Conservation (phyloP, 2,888 invertebrate genomes). For the Steinernema carpocapsae region DNA sequence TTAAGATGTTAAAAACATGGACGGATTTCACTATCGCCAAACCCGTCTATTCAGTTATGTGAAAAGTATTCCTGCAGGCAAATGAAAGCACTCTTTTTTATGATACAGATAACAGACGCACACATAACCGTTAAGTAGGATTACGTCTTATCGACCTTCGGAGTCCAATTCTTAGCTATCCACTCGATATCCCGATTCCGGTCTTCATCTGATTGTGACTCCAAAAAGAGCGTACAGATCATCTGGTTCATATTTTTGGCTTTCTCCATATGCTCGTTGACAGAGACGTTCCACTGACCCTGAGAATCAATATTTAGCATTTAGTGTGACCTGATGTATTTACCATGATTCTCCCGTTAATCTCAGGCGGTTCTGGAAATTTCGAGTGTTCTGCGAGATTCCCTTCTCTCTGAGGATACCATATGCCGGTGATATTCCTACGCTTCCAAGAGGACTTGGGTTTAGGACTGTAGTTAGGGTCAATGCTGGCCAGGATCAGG, state of each 20-base stretch:
- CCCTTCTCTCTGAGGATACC: constrained; percentile 1
- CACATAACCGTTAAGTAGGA: no score
- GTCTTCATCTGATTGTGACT: background rate
- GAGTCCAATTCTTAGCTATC: constrained; percentile 12
- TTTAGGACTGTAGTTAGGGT: background rate
- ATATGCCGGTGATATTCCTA: background rate
- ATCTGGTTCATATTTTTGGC: constrained; percentile 1
- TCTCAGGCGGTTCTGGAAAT: background rate
- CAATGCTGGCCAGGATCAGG: background rate
- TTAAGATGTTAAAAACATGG: no score
- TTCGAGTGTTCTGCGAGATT: background rate
- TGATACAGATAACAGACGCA: no score
- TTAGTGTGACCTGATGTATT: no score
- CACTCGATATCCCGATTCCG: constrained; percentile 2
- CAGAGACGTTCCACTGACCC: constrained; percentile 5
- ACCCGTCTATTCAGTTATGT: no score
- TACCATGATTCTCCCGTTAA: background rate
- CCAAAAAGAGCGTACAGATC: background rate
- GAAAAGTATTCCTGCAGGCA: no score
- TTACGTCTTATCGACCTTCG: no score
- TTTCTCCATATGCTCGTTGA: background rate
- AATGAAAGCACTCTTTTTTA: no score
- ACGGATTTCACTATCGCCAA: no score
- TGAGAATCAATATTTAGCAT: no score
- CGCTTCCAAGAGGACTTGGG: background rate